Evolutionary conservation across 2,888 invertebrate genomes (phyloP), one percentile per base, ranked within the genome.

Genomic region (Eulithis prunata): DNA sequence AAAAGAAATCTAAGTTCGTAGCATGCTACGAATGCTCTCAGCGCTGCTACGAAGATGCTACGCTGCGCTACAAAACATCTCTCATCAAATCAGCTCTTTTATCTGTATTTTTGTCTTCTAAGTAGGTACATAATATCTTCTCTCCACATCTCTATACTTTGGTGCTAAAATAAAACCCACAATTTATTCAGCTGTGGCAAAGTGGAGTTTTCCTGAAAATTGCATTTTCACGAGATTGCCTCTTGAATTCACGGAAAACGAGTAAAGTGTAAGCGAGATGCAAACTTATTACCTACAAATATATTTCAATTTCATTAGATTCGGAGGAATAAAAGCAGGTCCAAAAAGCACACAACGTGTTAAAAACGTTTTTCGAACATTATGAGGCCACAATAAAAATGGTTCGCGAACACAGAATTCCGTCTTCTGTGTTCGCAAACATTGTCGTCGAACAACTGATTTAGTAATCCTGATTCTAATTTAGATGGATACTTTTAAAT

Each of bases 201-300:
- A 58, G 41, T 54, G 41, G 47, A 41, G 14, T 43, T 58, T 61
- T 21, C 55, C 21, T 14, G 28, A 64, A 64, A 64, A 58, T 64
- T 64, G 54, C 58, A 64, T 64, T 57, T 63, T 54, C 47, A 54
- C 32, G 41, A 64, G 58, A 58, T 64, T 54, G 47, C 62, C 21
- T 57, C 28, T 41, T 41, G 41, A 57, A 46, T 43, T 58, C 43
- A 63, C 53, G 58, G 54, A 38, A 47, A 63, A 46, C 47, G 54
- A 54, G 54, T 14, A 13, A 46, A 63, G 38, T 46, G 45, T 12
- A 28, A 4, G n/a, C 49, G 28, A 62, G 21, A 43, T 58, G 41
- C 14, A 58, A 58, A 7, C 13, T 47, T 64, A 49, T 57, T 38
- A 8, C 12, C 12, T 62, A 14, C 49, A 49, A 52, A 51, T 51